Evolutionary conservation across 2,888 invertebrate species (phyloP), one percentile per base, ranked within the genome.

Genomic region (Drosophila bunnanda): DNA sequence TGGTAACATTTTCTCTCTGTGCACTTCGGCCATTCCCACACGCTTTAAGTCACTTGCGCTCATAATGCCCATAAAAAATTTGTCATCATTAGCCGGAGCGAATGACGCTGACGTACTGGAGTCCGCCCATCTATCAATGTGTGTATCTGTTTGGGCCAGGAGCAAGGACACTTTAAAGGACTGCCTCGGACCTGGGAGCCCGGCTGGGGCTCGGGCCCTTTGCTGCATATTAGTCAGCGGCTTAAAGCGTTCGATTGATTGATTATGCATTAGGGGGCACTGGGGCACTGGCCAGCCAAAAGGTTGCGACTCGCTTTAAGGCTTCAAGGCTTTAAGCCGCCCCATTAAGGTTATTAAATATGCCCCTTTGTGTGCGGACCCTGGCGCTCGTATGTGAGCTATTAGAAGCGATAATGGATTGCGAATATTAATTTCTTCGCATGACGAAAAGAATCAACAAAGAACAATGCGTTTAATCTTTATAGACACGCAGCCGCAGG

Each of bases 31-130:
- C 64, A 43, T 43, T 53, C 75, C 82, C 83, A 79, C 83, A 86
- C 83, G 81, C 81, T 83, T 83, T 79, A 78, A 58, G 71, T 72
- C 75, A 78, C 72, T 76, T 74, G 65, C 73, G 67, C 85, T 86
- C 85, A 86, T 86, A 88, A 86, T 82, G 85, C 82, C 85, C 88
- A 87, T 82, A 88, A 86, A 86, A 86, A 86, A 86, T 86, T 86
- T 86, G 85, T 86, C 85, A 86, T 86, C 85, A 86, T 86, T 86
- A 86, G 85, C 78, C 64, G 61, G 9, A 55, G 53, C 53, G 59
- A 72, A 72, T 66, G 65, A 72, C 73, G 55, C 73, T 57, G 69
- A 75, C 61, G 64, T 69, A 60, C 64, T 34, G 57, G 25, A 38
- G 54, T 46, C 69, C 55, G 76, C 75, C 74, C 82, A 88, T 82